phyloP scores from a whole-genome alignment of 2,113 vertebrate species.

The Alligator mississippiensis region DNA sequence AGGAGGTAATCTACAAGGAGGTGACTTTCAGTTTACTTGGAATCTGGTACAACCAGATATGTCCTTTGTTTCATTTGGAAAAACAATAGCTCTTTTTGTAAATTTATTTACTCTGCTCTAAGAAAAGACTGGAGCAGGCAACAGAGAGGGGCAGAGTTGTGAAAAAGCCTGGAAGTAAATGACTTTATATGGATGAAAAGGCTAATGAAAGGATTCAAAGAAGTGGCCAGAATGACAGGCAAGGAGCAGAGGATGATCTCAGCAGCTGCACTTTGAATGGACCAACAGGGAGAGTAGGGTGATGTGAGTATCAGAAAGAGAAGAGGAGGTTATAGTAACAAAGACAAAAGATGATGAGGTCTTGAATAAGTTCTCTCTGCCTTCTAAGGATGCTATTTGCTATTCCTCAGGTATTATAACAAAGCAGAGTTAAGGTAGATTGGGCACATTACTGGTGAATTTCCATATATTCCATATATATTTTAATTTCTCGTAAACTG shows the following conservation, averaged over 20 bases:
- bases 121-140: not conserved
- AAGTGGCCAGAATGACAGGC: not conserved
- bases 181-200: not conserved
- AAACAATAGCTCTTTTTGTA: not conserved
- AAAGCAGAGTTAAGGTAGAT: not conserved
- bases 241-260: not conserved
- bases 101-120: not conserved
- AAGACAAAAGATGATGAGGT: not conserved
- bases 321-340: not conserved
- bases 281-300: not conserved
- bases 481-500: not conserved
- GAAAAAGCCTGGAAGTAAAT: not conserved
- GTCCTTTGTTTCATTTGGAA: no score
- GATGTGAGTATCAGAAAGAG: not conserved
- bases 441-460: not conserved
- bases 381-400: not conserved
- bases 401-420: not conserved
- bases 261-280: not conserved
- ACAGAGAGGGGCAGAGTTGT: not conserved
- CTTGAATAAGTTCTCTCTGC: not conserved
- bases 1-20: not conserved
- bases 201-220: not conserved
- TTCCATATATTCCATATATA: not conserved
- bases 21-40: not conserved
- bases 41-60: no score